Evolutionary conservation across 2,113 vertebrate genomes (phyloP).

Genomic region (Neoarius graeffei): DNA sequence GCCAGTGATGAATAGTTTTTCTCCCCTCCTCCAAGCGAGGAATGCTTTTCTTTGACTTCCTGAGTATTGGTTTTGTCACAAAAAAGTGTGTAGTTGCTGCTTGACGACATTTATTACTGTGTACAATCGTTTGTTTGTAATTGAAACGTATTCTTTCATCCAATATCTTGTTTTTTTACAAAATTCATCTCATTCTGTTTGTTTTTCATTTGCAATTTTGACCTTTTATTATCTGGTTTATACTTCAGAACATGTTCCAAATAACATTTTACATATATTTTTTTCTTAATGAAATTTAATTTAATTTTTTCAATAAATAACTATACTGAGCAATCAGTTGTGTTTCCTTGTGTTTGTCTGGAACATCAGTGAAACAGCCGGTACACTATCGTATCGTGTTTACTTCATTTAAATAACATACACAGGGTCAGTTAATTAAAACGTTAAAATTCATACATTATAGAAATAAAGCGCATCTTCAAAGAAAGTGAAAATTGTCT

Average conservation of each 20-base stretch:
- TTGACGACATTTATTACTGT: conserved; percentile 56
- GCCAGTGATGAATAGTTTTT: neutral
- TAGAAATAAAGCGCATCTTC: neutral
- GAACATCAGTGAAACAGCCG: neutral
- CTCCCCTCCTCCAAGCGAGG: neutral
- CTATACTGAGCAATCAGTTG: conserved; percentile 46
- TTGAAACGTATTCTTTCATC: conserved; percentile 47
- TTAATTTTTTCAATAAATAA: conserved; percentile 62
- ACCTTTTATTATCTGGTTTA: conserved; percentile 48
- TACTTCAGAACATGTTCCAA: conserved; percentile 50
- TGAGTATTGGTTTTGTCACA: conserved; percentile 44
- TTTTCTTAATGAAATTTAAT: conserved; percentile 54
- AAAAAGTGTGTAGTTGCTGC: conserved; percentile 51
- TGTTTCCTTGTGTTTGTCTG: neutral
- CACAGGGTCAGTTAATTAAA: neutral
- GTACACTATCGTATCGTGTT: neutral
- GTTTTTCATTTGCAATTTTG: conserved; percentile 42
- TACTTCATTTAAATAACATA: neutral
- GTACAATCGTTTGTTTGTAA: conserved; percentile 54
- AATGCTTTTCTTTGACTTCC: conserved; percentile 28
- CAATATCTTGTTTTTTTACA: conserved; percentile 42
- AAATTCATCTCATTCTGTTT: conserved; percentile 57
- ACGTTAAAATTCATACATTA: neutral
- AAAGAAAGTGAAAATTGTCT: neutral
- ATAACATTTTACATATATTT: conserved; percentile 50